Base-by-base conservation (phyloP, 2,113 vertebrate genomes). In the Triplophysa siluroides region DNA sequence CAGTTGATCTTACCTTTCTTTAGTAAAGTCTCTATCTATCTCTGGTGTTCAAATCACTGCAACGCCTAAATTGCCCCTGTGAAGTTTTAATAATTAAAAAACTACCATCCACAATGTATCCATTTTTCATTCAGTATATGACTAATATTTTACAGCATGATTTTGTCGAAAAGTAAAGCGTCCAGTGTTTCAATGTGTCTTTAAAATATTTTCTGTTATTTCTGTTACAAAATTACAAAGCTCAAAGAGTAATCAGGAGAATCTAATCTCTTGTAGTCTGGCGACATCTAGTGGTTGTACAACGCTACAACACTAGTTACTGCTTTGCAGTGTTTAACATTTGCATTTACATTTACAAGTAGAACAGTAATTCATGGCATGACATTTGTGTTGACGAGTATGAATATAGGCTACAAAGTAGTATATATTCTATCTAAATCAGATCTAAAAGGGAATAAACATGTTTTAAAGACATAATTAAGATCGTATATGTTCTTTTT, bases 251-350 rank as follows among this genome's bases (percentile, higher is more conserved):
- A 21, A 6, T 14, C 38, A 12, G 26, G 33, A n/a, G 1, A 24
- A 47, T 24, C 2, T 10, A 26, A 26, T 50, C 62, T 47, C 0
- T 47, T 62, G 18, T 45, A 13, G 19, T 45, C 19, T 75, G 26
- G 58, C 58, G 4, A 26, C 72, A 75, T 63, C 41, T 63, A 47
- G 58, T 75, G 72, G 58, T 63, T n/a, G 1, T 47, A 26, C 13
- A 47, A 75, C 21, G 41, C 58, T 19, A 47, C 38, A 45, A 75
- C 58, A 47, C 38, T 14, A 11, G 4, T 18, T 56, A 18, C 19
- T 29, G 11, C 8, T 68, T 21, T 23, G 41, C 19, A 67, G 2
- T 3, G 43, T 41, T 67, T 45, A 41, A 43, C 45, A 67, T 67
- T 45, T 67, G 6, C 16, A 45, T 24, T 23, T 24, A 52, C 1